These are phyloP conservation scores for Micropoecilia bifurca DNA, from an alignment of 2,797 vertebrate species.

Conservation along the genomic window DNA sequence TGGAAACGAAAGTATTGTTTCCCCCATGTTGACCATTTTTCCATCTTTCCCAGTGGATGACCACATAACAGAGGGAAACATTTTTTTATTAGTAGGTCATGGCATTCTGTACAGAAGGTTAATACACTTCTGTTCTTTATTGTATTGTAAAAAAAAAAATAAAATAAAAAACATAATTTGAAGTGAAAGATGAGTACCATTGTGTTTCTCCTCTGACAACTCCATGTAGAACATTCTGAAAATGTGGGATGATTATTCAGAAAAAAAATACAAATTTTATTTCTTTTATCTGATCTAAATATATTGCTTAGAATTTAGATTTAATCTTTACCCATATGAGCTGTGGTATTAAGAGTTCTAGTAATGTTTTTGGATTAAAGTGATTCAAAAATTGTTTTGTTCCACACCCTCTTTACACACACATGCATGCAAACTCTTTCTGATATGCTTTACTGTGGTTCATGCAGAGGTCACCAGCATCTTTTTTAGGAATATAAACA, in stretches of 20 bases:
- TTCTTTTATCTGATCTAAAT: neutral
- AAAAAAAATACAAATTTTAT: too few relatives aligned
- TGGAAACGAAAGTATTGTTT: conserved; percentile 61
- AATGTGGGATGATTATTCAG: neutral
- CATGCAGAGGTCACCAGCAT: conserved; percentile 79
- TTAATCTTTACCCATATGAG: conserved; percentile 11
- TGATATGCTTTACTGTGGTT: conserved; percentile 73
- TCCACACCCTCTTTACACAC: conserved; percentile 30
- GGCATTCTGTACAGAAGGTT: conserved; percentile 62
- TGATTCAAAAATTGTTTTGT: conserved; percentile 71
- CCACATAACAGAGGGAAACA: conserved; percentile 48
- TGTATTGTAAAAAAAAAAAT: conserved; percentile 40
- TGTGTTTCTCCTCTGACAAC: conserved; percentile 36
- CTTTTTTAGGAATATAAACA: conserved; percentile 1
- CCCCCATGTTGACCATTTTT: conserved; percentile 60
- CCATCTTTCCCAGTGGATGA: conserved; percentile 66
- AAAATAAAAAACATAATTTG: conserved; percentile 24
- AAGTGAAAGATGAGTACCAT: conserved; percentile 44
- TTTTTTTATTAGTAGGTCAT: conserved; percentile 56
- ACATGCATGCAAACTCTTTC: conserved; percentile 25
- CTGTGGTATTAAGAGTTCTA: neutral
- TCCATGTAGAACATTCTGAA: neutral
- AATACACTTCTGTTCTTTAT: conserved; percentile 51
- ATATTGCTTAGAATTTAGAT: conserved; percentile 1
- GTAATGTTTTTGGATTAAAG: conserved; percentile 59